Base-by-base conservation (phyloP, 2,113 vertebrate genomes). In the Oenanthe melanoleuca region DNA sequence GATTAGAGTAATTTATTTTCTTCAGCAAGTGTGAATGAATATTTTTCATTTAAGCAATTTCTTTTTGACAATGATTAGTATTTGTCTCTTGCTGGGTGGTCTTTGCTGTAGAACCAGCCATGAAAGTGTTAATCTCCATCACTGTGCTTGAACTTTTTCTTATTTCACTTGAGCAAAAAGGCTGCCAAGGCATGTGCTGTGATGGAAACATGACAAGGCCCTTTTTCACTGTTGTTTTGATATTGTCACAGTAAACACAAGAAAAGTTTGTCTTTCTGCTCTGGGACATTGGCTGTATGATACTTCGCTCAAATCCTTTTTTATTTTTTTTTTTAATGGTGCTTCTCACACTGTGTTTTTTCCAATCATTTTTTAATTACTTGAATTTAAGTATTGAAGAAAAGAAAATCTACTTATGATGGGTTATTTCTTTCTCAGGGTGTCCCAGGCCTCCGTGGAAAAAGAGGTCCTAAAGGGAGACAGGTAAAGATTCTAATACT, bases 391-490 rank as follows among this genome's bases (percentile, higher is more conserved):
- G 67, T 93, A 47, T 23, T 52, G 45, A 65, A 91, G 63, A 61
- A 55, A 64, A 52, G 22, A 57, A 87, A 81, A 80, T 31, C 23
- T 74, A 33, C 12, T 89, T 87, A 75, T 14, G 8, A 24, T 42
- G 59, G 11, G 9, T 67, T 89, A 45, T 96, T 40, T 86, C 23
- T 78, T 88, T 95, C 45, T 95, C 80, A 99, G 99, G 99, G 99
- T 31, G 95, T 98, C 96, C 98, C 97, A 92, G 99, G 99, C 72
- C 96, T 98, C 42, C 93, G 83, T 95, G 99, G 99, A 93, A 99
- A 98, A 96, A 98, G 96, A 88, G 99, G 99, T 28, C 97, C 97
- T 67, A 99, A 99, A 97, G 99, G 99, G 88, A 98, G 98, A 98
- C 98, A 98, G 96, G 99, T 99, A 98, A 98, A 73, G 2, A 15